Evolutionary conservation across 2,888 invertebrate genomes (phyloP).

Genomic region (Limulus polyphemus): DNA sequence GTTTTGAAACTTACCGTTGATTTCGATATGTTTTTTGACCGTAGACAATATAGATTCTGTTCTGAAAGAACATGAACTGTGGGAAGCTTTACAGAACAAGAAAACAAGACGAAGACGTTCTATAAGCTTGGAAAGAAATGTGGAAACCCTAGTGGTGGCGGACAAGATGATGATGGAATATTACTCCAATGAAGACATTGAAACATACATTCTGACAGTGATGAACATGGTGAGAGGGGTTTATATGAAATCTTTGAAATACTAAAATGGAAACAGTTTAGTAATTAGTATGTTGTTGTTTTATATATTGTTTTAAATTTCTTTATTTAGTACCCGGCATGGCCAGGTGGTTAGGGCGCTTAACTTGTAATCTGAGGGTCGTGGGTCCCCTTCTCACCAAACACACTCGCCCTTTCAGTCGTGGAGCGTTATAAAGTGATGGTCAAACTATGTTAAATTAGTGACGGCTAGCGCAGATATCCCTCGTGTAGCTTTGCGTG

Average conservation of each 20-base stretch:
- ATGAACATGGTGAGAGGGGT: conserved; percentile 67
- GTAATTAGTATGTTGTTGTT: no score
- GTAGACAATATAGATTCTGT: not conserved
- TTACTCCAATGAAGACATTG: conserved; percentile 64
- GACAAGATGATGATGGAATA: conserved; percentile 76
- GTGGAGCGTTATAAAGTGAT: no score
- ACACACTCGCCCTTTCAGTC: no score
- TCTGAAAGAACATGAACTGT: conserved; percentile 10
- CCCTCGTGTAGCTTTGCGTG: no score
- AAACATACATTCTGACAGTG: conserved; percentile 73
- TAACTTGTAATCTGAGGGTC: no score
- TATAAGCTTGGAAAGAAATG: conserved; percentile 41
- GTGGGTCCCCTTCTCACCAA: no score
- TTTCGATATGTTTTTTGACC: conserved; percentile 5
- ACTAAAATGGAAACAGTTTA: not conserved
- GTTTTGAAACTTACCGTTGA: conserved; percentile 27
- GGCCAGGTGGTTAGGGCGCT: no score
- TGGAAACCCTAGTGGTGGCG: conserved; percentile 75
- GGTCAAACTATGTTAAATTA: no score
- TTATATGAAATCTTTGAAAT: conserved; percentile 35
- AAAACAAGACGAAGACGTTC: conserved; percentile 31
- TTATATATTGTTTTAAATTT: no score
- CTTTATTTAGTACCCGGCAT: no score
- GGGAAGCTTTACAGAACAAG: conserved; percentile 6
- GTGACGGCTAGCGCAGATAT: no score